Evolutionary conservation across 2,113 vertebrate species (phyloP).

Genomic region (Potamarius usumacintae): DNA sequence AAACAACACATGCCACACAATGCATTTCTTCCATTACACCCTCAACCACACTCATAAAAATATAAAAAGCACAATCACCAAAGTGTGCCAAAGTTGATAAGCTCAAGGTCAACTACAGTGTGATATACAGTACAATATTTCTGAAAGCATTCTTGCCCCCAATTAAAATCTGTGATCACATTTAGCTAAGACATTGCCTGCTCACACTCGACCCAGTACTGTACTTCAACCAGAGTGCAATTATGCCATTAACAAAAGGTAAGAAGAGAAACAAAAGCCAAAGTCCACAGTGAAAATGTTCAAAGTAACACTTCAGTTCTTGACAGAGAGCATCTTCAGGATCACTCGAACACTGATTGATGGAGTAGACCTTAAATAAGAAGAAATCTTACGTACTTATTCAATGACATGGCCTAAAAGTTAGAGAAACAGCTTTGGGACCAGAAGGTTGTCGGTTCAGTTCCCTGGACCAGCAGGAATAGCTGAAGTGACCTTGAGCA

Average conservation of each 20-base stretch:
- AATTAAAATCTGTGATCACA: neutral
- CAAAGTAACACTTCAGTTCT: neutral
- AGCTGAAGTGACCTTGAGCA: no score
- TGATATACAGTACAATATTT: no score
- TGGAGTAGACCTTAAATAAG: neutral
- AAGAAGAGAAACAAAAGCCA: neutral
- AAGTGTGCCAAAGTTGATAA: neutral
- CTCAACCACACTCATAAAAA: conserved; percentile 42
- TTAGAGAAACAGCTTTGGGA: no score
- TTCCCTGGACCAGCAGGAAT: no score
- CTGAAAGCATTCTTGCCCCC: neutral
- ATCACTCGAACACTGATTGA: neutral
- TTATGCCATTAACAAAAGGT: no score
- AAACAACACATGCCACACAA: conserved; percentile 50
- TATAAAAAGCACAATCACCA: conserved; percentile 16
- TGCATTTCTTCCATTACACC: conserved; percentile 48
- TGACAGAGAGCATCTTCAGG: neutral
- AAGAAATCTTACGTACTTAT: neutral
- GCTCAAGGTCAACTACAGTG: neutral
- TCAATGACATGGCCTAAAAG: neutral
- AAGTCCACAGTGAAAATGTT: neutral
- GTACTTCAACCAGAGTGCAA: neutral
- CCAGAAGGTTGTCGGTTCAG: no score
- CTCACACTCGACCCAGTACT: neutral
- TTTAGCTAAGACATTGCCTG: neutral